Evolutionary conservation across 2,797 vertebrate species (phyloP), one percentile per base, ranked within the genome.

Genomic region (Phrynocephalus vlangalii): DNA sequence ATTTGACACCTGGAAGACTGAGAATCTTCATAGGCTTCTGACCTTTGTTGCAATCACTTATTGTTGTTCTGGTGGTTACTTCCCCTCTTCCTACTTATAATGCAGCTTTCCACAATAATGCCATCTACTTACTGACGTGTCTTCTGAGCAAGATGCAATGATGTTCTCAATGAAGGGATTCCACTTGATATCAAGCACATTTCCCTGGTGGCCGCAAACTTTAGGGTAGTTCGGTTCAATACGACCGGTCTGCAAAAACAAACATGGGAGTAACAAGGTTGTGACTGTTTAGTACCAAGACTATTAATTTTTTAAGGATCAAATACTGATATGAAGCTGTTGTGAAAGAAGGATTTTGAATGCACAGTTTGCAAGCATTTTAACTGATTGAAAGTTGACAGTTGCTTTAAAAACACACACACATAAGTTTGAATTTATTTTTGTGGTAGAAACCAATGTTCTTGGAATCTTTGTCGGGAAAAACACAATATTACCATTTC

Each of bases 161-260:
- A 99, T 96, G 96, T 99, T 99, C 90, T 99, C 98, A 83, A 99
- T 98, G 96, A 99, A 99, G 20, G 99, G 99, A 73, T 99, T 99
- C 99, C 99, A 99, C 91, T 99, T 99, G 97, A 99, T 99, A 85
- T 99, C 99, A 94, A 99, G 96, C 28, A 99, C 99, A 0, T 99
- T 99, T 84, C 99, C 98, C 87, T 99, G 99, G 96, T 99, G 99
- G 2, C 99, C 99, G 0, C 99, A 99, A 50, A 99, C 98, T 92
- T 99, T 99, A 76, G 99, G 98, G 93, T 98, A 96, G 93, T 98
- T 99, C 30, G 98, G 98, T 50, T 99, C 99, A 66, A 99, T 98
- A 52, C 99, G 97, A 11, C 99, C 99, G 2, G 97, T 96, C 98
- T 99, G 96, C 5, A 68, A n/a, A 38, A 85, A 10, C 50, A 79